Conservation (phyloP, 2,113 vertebrate species). For the Phalacrocorax carbo region DNA sequence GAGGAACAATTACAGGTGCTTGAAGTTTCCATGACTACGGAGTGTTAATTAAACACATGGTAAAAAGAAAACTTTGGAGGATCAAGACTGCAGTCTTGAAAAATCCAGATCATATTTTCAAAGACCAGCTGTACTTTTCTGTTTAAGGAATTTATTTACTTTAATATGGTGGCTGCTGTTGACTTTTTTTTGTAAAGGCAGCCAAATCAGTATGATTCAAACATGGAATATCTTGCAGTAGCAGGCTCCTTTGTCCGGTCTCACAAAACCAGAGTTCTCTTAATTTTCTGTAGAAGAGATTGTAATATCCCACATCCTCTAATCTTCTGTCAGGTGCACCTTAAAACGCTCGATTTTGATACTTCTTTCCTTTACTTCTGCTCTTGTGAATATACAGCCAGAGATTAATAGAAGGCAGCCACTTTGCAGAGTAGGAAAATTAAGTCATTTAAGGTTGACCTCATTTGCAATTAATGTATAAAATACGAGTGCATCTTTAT, state of each 20-base stretch:
- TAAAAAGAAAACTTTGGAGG: slow-evolving; percentile 28
- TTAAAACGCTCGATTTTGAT: not conserved
- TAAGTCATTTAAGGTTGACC: not conserved
- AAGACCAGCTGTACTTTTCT: not conserved
- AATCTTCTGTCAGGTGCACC: not conserved
- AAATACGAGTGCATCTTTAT: not conserved
- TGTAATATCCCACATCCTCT: not conserved
- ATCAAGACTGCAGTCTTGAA: not conserved
- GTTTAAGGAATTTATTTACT: not conserved
- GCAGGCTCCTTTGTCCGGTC: not conserved
- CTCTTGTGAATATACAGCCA: not conserved
- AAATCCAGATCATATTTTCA: not conserved
- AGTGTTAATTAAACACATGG: slow-evolving; percentile 46
- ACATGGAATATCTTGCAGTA: not conserved
- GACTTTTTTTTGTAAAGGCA: not conserved
- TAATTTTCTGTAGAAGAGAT: not conserved
- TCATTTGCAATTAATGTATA: not conserved
- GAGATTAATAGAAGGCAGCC: not conserved
- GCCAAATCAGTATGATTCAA: not conserved
- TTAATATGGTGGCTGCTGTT: not conserved
- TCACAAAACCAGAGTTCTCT: not conserved
- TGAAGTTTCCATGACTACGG: slow-evolving; percentile 45
- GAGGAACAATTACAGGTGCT: slow-evolving; percentile 27
- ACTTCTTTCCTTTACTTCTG: not conserved
- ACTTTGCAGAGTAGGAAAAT: not conserved